Percentiles rank a stretch among this genome's conserved stretches.
Evolutionary conservation across 1,140 invertebrate genomes (phyloP).

Genomic region (Luehdorfia chinensis): DNA sequence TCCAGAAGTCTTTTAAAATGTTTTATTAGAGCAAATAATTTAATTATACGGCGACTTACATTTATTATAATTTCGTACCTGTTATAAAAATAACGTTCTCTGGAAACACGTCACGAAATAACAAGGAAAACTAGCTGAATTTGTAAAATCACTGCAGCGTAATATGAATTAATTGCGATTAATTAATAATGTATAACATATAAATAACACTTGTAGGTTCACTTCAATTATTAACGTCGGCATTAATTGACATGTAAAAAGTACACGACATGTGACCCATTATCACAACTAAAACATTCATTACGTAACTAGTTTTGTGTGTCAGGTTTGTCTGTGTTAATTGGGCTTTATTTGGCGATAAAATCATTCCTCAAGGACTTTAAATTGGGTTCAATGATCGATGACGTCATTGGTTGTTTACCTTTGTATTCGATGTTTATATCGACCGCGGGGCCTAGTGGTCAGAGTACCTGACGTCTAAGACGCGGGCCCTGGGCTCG

Average conservation of each 20-base stretch:
- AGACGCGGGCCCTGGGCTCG: too few species aligned
- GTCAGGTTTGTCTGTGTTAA: constrained; percentile 1
- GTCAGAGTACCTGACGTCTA: too few species aligned
- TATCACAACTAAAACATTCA: not conserved
- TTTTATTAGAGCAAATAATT: constrained; percentile 3
- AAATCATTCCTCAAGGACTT: too few species aligned
- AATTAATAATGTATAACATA: constrained; percentile 13
- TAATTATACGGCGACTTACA: too few species aligned
- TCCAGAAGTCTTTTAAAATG: too few species aligned
- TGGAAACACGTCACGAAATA: constrained; percentile 4
- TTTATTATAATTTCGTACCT: too few species aligned
- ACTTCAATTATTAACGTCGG: not conserved
- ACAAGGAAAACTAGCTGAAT: constrained; percentile 20
- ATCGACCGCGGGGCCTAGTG: too few species aligned
- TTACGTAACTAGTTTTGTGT: constrained; percentile 4
- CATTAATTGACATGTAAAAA: constrained; percentile 3
- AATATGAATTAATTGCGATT: constrained; percentile 28
- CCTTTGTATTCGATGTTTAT: too few species aligned
- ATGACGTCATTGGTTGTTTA: too few species aligned
- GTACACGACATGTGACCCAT: not conserved
- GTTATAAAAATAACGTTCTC: too few species aligned
- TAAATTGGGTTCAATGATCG: too few species aligned
- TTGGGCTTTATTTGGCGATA: not conserved
- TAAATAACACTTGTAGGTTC: constrained; percentile 2
- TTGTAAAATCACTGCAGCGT: constrained; percentile 21